Evolutionary conservation across 2,888 invertebrate species (phyloP), one percentile per base, ranked within the genome.

Genomic region (Himalopsyche kuldschensis): DNA sequence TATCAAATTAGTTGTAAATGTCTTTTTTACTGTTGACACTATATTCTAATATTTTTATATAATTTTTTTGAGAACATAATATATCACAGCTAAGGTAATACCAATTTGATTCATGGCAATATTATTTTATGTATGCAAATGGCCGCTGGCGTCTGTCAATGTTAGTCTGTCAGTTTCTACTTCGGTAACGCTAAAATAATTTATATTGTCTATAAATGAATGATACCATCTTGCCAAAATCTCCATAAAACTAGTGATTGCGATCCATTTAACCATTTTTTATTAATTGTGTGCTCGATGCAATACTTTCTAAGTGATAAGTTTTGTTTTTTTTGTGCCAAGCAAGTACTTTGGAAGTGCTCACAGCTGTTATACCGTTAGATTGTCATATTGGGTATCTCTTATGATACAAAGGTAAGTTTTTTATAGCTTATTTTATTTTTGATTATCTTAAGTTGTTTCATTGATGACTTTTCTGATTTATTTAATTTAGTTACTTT

Each of bases 301-400:
- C 6, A 27, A 69, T 69, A 69, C 20, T 69, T 69, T 69, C 30
- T 69, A 69, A 27, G 69, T 69, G 69, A 69, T 69, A 69, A 69
- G 69, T 69, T 69, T 69, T 69, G 69, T 69, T 69, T 69, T 69
- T 55, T 69, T 69, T 69, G 69, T 69, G 69, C 27, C 20, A 27
- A 15, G 69, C 69, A 69, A 81, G 77, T 63, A 81, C 55, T 63
- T 81, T 78, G 78, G 69, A 82, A 82, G 82, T 78, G 77, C 79
- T 69, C 76, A 84, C 84, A 84, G 84, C 84, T 84, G 84, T 84
- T 84, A 78, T 84, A 81, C 84, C 84, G 84, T 84, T 84, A 84
- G 81, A 81, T 79, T 82, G 78, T 75, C 77, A 83, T 77, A 55
- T 69, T 27, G 30, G 69, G 69, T 27, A 69, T 69, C 27, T 24